A percentile compares a stretch with the other conserved stretches of the same genome.
Conservation (phyloP, 2,888 invertebrate species). For the Ariolimax columbianus region DNA sequence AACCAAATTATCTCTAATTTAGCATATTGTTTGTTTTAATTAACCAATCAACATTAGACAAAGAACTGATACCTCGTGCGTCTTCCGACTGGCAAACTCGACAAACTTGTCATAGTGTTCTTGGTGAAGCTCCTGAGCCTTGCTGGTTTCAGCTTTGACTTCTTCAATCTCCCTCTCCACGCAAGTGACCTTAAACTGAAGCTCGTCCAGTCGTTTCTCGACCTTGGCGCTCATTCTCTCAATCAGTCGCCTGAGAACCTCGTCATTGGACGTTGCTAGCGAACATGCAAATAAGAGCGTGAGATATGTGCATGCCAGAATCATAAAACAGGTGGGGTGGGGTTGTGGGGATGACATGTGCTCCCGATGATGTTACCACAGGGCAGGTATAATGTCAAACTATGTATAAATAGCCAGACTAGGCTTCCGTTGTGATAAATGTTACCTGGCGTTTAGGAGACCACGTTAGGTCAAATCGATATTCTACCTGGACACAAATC, state of each 20-base stretch:
- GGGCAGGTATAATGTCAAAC: too few species aligned
- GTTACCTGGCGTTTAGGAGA: too few species aligned
- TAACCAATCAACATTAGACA: too few species aligned
- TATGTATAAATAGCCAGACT: too few species aligned
- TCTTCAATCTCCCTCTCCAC: slow-evolving; percentile 55
- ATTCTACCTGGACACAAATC: too few species aligned
- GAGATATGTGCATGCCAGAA: neutral
- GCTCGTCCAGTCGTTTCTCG: slow-evolving; percentile 60
- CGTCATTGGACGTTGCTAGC: slow-evolving; percentile 59
- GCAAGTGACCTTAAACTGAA: slow-evolving; percentile 50
- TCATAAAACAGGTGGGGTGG: too few species aligned
- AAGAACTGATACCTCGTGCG: slow-evolving; percentile 34
- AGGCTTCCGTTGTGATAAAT: too few species aligned
- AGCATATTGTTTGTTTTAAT: too few species aligned
- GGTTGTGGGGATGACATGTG: too few species aligned
- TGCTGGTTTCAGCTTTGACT: slow-evolving; percentile 54
- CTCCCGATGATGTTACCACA: too few species aligned
- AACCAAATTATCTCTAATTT: too few species aligned
- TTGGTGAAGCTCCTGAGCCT: slow-evolving; percentile 31
- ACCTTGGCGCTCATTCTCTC: slow-evolving; percentile 59
- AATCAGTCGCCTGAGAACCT: slow-evolving; percentile 58
- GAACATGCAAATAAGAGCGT: neutral
- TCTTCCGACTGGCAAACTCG: slow-evolving; percentile 37
- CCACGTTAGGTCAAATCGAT: too few species aligned
- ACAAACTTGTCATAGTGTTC: slow-evolving; percentile 50